phyloP scores from a whole-genome alignment of 1,140 invertebrate genomes.

The Saccostrea cuccullata region DNA sequence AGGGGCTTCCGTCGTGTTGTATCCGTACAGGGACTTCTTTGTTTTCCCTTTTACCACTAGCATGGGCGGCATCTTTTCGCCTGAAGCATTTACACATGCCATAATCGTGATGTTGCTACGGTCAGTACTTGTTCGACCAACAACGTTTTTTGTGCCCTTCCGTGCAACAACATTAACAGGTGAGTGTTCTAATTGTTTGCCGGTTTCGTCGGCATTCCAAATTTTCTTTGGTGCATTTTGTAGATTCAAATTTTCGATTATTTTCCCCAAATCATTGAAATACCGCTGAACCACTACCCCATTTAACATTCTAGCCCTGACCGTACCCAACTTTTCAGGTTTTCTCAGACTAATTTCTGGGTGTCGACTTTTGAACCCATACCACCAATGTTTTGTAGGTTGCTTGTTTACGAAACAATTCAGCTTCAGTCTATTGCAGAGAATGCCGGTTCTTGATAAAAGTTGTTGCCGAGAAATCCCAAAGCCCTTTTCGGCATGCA shows the following conservation, averaged over 20 bases:
- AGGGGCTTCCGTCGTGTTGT: slow-evolving; percentile 39
- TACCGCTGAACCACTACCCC: background rate
- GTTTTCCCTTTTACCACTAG: slow-evolving; percentile 55
- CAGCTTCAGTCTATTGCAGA: slow-evolving; percentile 18
- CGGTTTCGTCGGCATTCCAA: slow-evolving; percentile 47
- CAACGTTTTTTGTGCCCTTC: slow-evolving; percentile 45
- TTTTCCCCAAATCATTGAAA: too few relatives aligned
- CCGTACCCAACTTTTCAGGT: slow-evolving; percentile 30
- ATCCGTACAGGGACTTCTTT: slow-evolving; percentile 39
- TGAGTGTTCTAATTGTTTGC: slow-evolving; percentile 27
- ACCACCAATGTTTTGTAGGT: slow-evolving; percentile 35
- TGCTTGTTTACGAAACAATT: background rate
- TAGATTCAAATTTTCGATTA: slow-evolving; percentile 7
- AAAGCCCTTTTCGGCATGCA: slow-evolving; percentile 12
- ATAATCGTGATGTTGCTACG: slow-evolving; percentile 51
- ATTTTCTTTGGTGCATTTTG: slow-evolving; percentile 6
- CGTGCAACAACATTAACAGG: slow-evolving; percentile 31
- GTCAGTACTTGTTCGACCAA: slow-evolving; percentile 1
- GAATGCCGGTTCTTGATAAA: background rate
- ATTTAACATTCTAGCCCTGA: slow-evolving; percentile 33
- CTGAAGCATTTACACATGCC: slow-evolving; percentile 55
- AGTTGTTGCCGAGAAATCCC: slow-evolving; percentile 8
- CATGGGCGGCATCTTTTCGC: slow-evolving; percentile 5
- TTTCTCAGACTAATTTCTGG: slow-evolving; percentile 3
- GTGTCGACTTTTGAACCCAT: slow-evolving; percentile 45